Percentiles rank a stretch among this genome's conserved stretches.
Evolutionary conservation across 2,888 invertebrate genomes (phyloP).

Genomic region (Epistrophe eligans): DNA sequence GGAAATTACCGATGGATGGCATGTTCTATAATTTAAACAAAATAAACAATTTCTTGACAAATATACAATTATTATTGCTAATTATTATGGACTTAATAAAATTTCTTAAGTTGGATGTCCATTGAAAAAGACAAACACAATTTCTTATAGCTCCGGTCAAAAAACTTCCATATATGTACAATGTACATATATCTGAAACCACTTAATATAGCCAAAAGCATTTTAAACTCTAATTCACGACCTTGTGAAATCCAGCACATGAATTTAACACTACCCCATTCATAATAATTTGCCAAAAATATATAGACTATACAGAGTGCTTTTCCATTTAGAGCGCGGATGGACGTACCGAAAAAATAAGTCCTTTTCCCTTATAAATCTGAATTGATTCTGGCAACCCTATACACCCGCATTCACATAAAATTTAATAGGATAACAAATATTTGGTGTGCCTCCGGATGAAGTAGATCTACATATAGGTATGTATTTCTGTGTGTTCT

Average conservation of each 20-base stretch:
- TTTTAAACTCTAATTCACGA: background rate
- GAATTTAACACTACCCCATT: background rate
- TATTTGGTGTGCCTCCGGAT: slow-evolving; percentile 53
- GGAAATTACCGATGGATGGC: too few relatives aligned
- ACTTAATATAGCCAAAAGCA: background rate
- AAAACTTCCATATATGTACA: too few relatives aligned
- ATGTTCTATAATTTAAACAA: too few relatives aligned
- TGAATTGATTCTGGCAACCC: slow-evolving; percentile 8
- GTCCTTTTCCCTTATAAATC: background rate
- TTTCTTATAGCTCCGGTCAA: too few relatives aligned
- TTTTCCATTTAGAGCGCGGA: background rate
- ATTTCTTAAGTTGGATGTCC: too few relatives aligned
- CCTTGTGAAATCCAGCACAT: slow-evolving; percentile 7
- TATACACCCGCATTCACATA: slow-evolving; percentile 22
- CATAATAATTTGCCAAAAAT: slow-evolving; percentile 13
- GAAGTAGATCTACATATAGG: background rate
- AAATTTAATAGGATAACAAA: slow-evolving; percentile 62
- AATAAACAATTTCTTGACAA: too few relatives aligned
- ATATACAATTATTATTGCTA: too few relatives aligned
- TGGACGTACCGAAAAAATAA: background rate
- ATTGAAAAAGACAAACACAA: too few relatives aligned
- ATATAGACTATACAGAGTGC: slow-evolving; percentile 1
- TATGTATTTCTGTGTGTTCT: background rate
- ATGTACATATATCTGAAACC: background rate
- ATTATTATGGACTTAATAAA: too few relatives aligned